Base-by-base conservation (phyloP, 2,888 invertebrate genomes). In the Prostheceraeus crozeri region DNA sequence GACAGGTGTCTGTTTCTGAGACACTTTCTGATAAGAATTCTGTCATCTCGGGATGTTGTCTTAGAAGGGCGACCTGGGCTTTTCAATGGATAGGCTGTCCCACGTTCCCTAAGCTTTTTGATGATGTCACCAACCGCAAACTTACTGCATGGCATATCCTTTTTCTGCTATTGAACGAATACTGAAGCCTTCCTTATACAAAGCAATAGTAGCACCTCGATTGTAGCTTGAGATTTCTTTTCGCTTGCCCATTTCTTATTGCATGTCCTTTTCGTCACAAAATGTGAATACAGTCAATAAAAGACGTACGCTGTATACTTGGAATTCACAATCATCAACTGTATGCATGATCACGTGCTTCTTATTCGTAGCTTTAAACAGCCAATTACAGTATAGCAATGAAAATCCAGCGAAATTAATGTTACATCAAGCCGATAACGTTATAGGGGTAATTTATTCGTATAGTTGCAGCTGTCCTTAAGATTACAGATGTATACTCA, bases 51-150 rank as follows among this genome's bases (percentile, higher is more conserved):
- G 19, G 14, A 14, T 14, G 45, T 40, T 14, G 45, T 40, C 45
- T 40, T 40, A 40, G 45, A 19, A 40, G 45, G 45, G 45, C 45
- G 45, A 40, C 45, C 45, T 14, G 45, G 45, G 21, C 45, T 40
- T 40, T 40, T 40, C 19, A 40, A 40, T 23, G 45, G 45, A 40
- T 40, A 14, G 21, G 19, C 19, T 40, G 45, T 40, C 19, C 45
- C 45, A 14, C 45, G 14, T 14, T 40, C 45, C 6, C 19, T 14
- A 40, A 40, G 21, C 19, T 23, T 40, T 40, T 40, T 40, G 45
- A 40, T 40, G 45, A 40, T 40, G 45, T 40, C 19, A 19, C 19
- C 45, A 14, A 40, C 45, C n/a, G 45, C 45, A 14, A 19, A 14
- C 45, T 40, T 40, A 40, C 6, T n/a, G n/a, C n/a, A n/a, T 40